Base-by-base conservation (phyloP, 2,888 invertebrate genomes). In the Tridacna crocea region DNA sequence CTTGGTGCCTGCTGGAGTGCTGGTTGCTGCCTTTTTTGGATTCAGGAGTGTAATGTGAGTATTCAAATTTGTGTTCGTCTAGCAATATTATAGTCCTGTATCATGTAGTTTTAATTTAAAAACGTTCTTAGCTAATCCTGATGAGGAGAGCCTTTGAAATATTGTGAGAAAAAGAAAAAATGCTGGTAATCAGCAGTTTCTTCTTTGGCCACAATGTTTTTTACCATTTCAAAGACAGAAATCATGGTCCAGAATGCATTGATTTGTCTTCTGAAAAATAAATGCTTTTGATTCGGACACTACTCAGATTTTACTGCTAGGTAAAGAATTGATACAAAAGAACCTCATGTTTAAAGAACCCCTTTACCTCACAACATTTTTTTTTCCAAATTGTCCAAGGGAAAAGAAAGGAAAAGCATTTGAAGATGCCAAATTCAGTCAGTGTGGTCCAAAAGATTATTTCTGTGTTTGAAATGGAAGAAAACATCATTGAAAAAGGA, bases 1-100 rank as follows among this genome's bases (percentile, higher is more conserved):
- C 17, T 24, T 61, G 61, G 46, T 58, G 12, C 58, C 26, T 60
- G 51, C 36, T 26, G 58, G 66, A 46, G n/a, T 36, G 12, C 13
- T 70, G 8, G 51, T 51, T 51, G 70, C 22, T 24, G 48, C 24
- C 22, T 51, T 70, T 47, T 36, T 70, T 10, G 66, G 66, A 66
- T 66, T 46, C 19, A 66, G 66, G 27, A 66, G 46, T 17, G n/a
- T 46, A 6, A 66, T 36, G 66, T 66, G 27, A 66, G 66, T 36
- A 0, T 36, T 36, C 17, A 19, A 55, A 55, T 55, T 55, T 55
- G 55, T 55, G 3, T 55, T 19, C 11, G 55, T 19, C 55, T 6
- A 6, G 2, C 55, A 55, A 55, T 55, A 11, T 10, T 19, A 55
- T 55, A 3, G 55, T 19, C 55, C 1, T 55, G 3, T 10, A 55